Evolutionary conservation across 1,140 invertebrate genomes (phyloP).

Genomic region (Gonatopus flavifemur): DNA sequence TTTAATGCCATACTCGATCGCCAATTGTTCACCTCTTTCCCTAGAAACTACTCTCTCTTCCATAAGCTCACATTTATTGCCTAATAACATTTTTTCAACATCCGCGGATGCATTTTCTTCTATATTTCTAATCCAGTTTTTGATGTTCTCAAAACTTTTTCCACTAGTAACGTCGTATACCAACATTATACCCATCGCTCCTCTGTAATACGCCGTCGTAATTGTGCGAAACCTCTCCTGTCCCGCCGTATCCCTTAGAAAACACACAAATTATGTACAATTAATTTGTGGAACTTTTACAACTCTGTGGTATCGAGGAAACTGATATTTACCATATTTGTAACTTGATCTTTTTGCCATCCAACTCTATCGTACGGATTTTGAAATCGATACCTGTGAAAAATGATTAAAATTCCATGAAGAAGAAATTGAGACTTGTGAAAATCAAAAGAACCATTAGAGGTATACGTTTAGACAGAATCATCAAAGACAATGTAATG

Average conservation of each 20-base stretch:
- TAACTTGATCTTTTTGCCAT: slow-evolving; percentile 97
- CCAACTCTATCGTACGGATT: slow-evolving; percentile 96
- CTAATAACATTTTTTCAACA: slow-evolving; percentile 93
- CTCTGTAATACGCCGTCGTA: slow-evolving; percentile 96
- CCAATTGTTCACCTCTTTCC: slow-evolving; percentile 70
- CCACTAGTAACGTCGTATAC: slow-evolving; percentile 98
- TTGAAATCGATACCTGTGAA: slow-evolving; percentile 97
- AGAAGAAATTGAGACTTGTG: too few species aligned
- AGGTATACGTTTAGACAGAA: too few species aligned
- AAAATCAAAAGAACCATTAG: too few species aligned
- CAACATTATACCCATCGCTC: slow-evolving; percentile 99
- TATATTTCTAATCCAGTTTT: slow-evolving; percentile 98
- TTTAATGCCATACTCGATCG: slow-evolving; percentile 88
- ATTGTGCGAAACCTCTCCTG: slow-evolving; percentile 97
- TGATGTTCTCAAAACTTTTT: slow-evolving; percentile 98
- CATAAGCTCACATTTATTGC: slow-evolving; percentile 92
- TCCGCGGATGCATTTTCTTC: slow-evolving; percentile 94
- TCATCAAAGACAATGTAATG: too few species aligned
- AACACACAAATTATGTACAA: slow-evolving; percentile 3
- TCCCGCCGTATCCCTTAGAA: slow-evolving; percentile 88
- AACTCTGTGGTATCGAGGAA: too few species aligned
- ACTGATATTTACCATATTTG: slow-evolving; percentile 86
- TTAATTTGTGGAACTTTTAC: not conserved
- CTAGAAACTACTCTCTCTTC: slow-evolving; percentile 85
- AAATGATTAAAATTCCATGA: too few species aligned